Base-by-base conservation (phyloP, 2,888 invertebrate species). In the Hirtodrosophila histrioides region DNA sequence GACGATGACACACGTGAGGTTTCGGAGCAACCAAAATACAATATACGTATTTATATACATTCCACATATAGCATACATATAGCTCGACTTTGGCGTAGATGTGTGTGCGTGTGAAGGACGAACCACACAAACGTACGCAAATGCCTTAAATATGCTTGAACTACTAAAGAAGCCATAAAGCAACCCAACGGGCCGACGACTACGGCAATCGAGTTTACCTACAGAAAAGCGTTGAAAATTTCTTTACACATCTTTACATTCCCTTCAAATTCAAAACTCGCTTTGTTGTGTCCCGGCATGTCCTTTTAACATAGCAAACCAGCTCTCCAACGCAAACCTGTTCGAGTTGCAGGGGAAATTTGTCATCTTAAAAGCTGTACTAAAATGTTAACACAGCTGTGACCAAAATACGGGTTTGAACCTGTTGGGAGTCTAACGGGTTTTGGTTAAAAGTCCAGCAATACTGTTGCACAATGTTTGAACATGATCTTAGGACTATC, bases 81-180 rank as follows among this genome's bases (percentile, higher is more conserved):
- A 27, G 44, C 31, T 43, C 10, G 43, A 10, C 56, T 44, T 35
- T 24, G 10, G 36, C 23, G 10, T 36, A 36, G 49, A 23, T 12
- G 37, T 51, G 50, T 50, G 65, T 77, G 80, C 69, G 69, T 77
- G 62, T 51, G 66, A 70, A 70, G 70, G 70, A 70, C 68, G 68
- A 46, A 67, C 27, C 57, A 69, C 62, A 54, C 51, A 54, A 37
- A 51, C 41, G 50, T 54, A 65, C 61, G 49, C 57, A 69, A 73
- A 65, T 66, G 78, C 66, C 82, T 81, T 78, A 78, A 78, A 81
- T 81, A 78, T 81, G 78, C 75, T 81, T 71, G 58, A 78, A 78
- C 75, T 75, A 78, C 82, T 81, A 81, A 75, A 81, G 81, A 81
- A 78, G 82, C 78, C 82, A 71, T 81, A 73, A 73, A 70, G 71